Percentiles rank a stretch among this genome's conserved stretches.
Conservation (phyloP, 2,113 vertebrate genomes). For the Sisor rabdophorus region DNA sequence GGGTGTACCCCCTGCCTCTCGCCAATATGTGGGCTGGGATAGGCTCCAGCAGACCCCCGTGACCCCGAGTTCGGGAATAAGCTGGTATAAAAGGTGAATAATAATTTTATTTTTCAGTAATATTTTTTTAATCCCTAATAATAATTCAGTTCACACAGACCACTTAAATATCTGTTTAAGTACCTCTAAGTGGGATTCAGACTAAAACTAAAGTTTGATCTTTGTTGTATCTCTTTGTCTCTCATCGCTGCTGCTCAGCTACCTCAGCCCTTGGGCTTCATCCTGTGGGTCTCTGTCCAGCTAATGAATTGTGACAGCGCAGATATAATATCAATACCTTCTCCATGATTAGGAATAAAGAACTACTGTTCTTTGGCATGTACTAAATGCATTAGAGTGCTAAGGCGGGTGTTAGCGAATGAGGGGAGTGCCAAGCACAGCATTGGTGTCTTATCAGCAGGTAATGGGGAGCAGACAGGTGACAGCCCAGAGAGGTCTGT, state of each 20-base stretch:
- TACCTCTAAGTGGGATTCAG: constrained; percentile 25
- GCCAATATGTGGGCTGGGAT: too few relatives aligned
- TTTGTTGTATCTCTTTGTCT: constrained; percentile 18
- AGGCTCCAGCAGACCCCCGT: too few relatives aligned
- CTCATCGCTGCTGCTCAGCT: constrained; percentile 40
- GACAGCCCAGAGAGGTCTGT: constrained; percentile 52
- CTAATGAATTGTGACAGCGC: constrained; percentile 86
- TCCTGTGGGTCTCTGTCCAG: constrained; percentile 64
- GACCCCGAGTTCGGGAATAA: too few relatives aligned
- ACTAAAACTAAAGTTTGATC: constrained; percentile 35
- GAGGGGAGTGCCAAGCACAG: constrained; percentile 41
- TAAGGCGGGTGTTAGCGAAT: constrained; percentile 9
- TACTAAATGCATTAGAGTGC: constrained; percentile 70
- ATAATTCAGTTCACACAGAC: constrained; percentile 1
- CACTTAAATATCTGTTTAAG: constrained; percentile 16
- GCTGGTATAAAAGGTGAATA: too few relatives aligned
- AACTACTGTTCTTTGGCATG: constrained; percentile 69
- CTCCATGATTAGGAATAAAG: constrained; percentile 85
- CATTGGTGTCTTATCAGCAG: constrained; percentile 54
- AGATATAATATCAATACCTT: constrained; percentile 88
- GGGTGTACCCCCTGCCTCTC: too few relatives aligned
- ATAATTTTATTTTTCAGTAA: not conserved
- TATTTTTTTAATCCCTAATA: not conserved
- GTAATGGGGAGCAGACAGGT: constrained; percentile 61
- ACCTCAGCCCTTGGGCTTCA: constrained; percentile 22